Percentiles rank a stretch among this genome's conserved stretches.
Conservation (phyloP, 2,113 vertebrate species). For the Alosa alosa region DNA sequence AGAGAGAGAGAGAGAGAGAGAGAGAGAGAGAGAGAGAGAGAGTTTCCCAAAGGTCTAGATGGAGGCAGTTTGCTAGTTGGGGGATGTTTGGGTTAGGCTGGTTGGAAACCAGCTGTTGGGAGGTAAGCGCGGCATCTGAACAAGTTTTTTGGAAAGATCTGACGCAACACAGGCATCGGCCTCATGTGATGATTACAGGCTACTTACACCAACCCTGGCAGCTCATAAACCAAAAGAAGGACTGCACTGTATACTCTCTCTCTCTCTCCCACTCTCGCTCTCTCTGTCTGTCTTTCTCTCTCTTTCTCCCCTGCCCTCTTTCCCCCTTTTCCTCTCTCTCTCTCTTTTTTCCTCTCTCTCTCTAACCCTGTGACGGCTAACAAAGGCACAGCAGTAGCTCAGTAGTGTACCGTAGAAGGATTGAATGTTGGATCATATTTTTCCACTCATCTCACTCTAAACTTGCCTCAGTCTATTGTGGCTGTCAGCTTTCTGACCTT, state of each 20-base stretch:
- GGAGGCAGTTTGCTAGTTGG: neutral
- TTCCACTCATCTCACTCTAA: neutral
- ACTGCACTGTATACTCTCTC: neutral
- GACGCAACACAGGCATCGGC: neutral
- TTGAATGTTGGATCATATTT: neutral
- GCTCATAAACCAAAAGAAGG: slow-evolving; percentile 8
- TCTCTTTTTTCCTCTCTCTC: neutral
- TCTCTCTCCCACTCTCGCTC: neutral
- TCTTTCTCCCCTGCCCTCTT: neutral
- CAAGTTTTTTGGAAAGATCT: slow-evolving; percentile 4
- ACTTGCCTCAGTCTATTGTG: neutral
- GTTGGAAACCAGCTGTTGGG: slow-evolving; percentile 3
- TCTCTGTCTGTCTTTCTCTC: neutral
- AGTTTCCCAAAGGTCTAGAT: neutral
- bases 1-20: neutral
- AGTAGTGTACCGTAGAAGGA: neutral
- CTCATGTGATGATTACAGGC: slow-evolving; percentile 8
- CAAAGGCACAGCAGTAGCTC: neutral
- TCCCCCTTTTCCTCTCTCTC: neutral
- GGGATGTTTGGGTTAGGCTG: neutral
- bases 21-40: neutral
- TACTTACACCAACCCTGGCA: slow-evolving; percentile 1
- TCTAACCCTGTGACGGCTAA: neutral
- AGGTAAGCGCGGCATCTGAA: neutral
- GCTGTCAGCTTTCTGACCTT: neutral